These are phyloP conservation scores for Pollenia griseotomentosa DNA, from an alignment of 2,888 invertebrate genomes.

Conservation along the genomic window DNA sequence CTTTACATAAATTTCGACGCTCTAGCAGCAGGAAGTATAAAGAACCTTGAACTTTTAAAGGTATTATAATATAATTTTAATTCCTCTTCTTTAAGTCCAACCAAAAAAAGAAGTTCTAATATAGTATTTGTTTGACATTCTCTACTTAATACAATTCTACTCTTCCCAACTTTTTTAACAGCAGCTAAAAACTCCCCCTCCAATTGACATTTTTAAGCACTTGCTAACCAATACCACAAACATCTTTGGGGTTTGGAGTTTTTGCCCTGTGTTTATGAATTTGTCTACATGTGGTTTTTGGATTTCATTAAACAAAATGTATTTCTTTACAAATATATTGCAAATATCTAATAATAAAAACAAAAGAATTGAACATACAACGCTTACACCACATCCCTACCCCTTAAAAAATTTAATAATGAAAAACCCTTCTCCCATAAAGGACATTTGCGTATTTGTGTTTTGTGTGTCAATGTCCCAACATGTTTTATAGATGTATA, in stretches of 20 bases:
- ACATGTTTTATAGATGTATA: constrained; percentile 60
- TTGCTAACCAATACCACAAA: constrained; percentile 46
- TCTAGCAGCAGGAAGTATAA: too few relatives aligned
- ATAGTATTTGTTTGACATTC: too few relatives aligned
- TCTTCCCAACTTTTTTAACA: too few relatives aligned
- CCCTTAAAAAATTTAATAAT: neutral
- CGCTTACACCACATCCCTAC: neutral
- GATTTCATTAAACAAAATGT: constrained; percentile 61
- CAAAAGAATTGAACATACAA: constrained; percentile 32
- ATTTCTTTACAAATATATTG: constrained; percentile 64
- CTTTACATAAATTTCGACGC: too few relatives aligned
- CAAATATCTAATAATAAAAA: constrained; percentile 64
- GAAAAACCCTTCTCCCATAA: constrained; percentile 39
- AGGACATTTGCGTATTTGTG: constrained; percentile 16
- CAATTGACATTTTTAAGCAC: neutral
- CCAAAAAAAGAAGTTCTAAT: too few relatives aligned
- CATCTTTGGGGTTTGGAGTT: constrained; percentile 12
- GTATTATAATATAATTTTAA: too few relatives aligned
- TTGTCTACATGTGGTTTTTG: constrained; percentile 51
- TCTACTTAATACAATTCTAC: too few relatives aligned
- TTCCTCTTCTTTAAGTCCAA: too few relatives aligned
- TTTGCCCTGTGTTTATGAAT: neutral
- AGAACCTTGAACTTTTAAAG: too few relatives aligned
- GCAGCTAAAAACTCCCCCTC: too few relatives aligned
- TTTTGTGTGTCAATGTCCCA: constrained; percentile 10